phyloP scores from a whole-genome alignment of 2,888 invertebrate genomes.

The Scaptomyza tumidula region DNA sequence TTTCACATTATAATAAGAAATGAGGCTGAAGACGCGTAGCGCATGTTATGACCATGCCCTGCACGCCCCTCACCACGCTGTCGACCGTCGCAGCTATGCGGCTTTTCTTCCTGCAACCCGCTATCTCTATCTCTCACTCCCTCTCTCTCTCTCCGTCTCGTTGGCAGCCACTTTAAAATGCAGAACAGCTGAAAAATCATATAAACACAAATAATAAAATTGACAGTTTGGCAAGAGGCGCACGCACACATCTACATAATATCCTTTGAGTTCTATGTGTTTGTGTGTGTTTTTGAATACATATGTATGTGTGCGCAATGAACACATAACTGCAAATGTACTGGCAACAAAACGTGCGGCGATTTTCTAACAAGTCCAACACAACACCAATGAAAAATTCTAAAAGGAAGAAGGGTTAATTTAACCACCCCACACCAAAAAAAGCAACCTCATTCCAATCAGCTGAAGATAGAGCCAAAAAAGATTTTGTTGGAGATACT shows the following conservation, averaged over 20 bases:
- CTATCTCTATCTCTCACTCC: no score
- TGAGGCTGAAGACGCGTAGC: slow-evolving; percentile 74
- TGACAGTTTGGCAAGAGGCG: slow-evolving; percentile 80
- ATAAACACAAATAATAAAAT: slow-evolving; percentile 83
- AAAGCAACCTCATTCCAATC: slow-evolving; percentile 5
- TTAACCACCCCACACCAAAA: slow-evolving; percentile 14
- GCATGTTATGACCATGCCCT: slow-evolving; percentile 59
- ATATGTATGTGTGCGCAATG: slow-evolving; percentile 51
- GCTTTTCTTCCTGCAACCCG: slow-evolving; percentile 1
- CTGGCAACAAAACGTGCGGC: slow-evolving; percentile 75
- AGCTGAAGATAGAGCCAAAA: slow-evolving; percentile 9
- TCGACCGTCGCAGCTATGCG: slow-evolving; percentile 10
- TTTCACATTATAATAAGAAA: slow-evolving; percentile 81
- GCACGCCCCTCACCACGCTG: not conserved
- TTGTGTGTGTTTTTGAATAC: slow-evolving; percentile 1
- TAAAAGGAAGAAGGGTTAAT: slow-evolving; percentile 57
- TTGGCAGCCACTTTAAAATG: slow-evolving; percentile 74
- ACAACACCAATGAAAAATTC: slow-evolving; percentile 34
- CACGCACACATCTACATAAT: slow-evolving; percentile 62
- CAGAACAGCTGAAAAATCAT: slow-evolving; percentile 81
- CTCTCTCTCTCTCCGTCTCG: not conserved
- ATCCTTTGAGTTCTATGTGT: slow-evolving; percentile 29
- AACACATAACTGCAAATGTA: slow-evolving; percentile 80
- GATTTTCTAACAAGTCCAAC: slow-evolving; percentile 67
- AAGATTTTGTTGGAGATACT: slow-evolving; percentile 18